phyloP scores from a whole-genome alignment of 2,888 invertebrate genomes.

The Smittia sp. region DNA sequence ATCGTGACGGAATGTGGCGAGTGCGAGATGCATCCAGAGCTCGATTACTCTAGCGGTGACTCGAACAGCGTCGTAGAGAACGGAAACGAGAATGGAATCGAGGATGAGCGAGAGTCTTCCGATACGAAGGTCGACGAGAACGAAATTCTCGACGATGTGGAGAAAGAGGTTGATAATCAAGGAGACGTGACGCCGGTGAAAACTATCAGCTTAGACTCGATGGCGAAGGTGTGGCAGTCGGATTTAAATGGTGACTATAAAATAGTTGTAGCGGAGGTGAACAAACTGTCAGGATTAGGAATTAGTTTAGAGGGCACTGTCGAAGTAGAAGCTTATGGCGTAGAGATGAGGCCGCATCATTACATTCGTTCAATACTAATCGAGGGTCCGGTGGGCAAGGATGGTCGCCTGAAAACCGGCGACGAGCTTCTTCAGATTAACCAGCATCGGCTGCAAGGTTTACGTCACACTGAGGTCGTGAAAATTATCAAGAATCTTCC shows the following conservation, averaged over 20 bases:
- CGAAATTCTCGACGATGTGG: conserved; percentile 3
- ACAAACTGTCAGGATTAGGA: conserved; percentile 90
- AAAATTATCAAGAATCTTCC: conserved; percentile 92
- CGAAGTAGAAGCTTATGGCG: conserved; percentile 88
- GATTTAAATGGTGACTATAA: conserved; percentile 80
- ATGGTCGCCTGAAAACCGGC: conserved; percentile 85
- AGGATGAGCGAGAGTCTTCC: conserved; percentile 6
- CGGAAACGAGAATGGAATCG: conserved; percentile 31
- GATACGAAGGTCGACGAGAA: background rate
- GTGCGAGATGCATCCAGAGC: conserved; percentile 69
- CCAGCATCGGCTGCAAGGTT: conserved; percentile 83
- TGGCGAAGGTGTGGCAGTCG: conserved; percentile 75
- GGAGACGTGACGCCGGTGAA: conserved; percentile 50
- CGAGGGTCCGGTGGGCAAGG: conserved; percentile 81
- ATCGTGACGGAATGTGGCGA: conserved; percentile 57
- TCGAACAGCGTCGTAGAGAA: conserved; percentile 55
- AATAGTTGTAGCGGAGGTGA: conserved; percentile 88
- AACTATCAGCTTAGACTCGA: conserved; percentile 66
- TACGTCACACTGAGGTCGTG: conserved; percentile 95
- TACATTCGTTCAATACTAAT: no score
- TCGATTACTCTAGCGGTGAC: conserved; percentile 77
- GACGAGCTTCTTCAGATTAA: conserved; percentile 97
- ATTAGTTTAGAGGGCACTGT: conserved; percentile 98
- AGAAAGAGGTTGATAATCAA: background rate
- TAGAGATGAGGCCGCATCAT: conserved; percentile 89